These are phyloP conservation scores for Callyntrura sp. DNA, from an alignment of 2,888 invertebrate species.

Conservation along the genomic window DNA sequence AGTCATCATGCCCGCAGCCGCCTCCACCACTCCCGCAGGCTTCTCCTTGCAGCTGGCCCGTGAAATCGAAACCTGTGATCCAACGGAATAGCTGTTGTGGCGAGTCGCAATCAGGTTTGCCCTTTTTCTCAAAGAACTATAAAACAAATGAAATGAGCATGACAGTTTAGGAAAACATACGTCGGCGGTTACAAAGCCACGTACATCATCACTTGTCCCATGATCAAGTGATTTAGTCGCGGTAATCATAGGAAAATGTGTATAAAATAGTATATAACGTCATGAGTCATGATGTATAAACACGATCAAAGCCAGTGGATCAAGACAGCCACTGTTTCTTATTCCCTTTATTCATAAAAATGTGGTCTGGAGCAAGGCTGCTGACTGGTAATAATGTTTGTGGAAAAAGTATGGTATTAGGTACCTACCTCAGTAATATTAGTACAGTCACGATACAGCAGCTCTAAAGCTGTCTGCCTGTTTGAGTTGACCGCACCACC, in stretches of 20 bases:
- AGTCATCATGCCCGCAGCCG: constrained; percentile 42
- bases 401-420: not conserved
- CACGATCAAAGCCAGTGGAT: no score
- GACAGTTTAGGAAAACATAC: not conserved
- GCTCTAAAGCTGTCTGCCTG: constrained; percentile 87
- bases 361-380: no score
- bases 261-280: not conserved
- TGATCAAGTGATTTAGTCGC: not conserved
- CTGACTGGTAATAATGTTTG: not conserved
- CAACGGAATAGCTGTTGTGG: constrained; percentile 91
- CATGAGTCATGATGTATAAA: no score
- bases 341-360: no score
- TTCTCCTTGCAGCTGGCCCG: constrained; percentile 56
- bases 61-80: constrained; percentile 89
- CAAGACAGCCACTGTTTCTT: not conserved
- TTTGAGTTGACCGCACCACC: constrained; percentile 88
- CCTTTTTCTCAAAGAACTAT: constrained; percentile 91
- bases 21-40: not conserved
- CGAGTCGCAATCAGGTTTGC: constrained; percentile 88
- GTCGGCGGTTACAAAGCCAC: constrained; percentile 21
- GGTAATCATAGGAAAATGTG: no score
- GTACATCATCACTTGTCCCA: not conserved
- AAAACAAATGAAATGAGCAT: constrained; percentile 83
- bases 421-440: constrained; percentile 85
- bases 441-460: constrained; percentile 87